phyloP scores from a whole-genome alignment of 2,888 invertebrate species.

The Xylocampa areola region DNA sequence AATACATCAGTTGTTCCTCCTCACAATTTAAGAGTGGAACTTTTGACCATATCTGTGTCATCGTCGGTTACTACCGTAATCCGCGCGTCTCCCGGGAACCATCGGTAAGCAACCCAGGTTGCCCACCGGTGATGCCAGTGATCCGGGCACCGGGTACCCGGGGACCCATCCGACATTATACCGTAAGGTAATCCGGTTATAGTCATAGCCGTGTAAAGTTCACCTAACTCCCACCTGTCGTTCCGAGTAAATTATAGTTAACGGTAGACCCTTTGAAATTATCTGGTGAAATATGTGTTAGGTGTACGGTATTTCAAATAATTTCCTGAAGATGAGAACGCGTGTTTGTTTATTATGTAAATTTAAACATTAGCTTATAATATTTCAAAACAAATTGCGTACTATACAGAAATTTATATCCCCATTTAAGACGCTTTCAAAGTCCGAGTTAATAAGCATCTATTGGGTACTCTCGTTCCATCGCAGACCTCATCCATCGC shows the following conservation, averaged over 20 bases:
- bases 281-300: conserved; percentile 23
- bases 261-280: conserved; percentile 16
- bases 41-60: conserved; percentile 4
- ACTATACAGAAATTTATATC: no score
- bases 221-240: conserved; percentile 37
- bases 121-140: conserved; percentile 3
- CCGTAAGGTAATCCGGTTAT: conserved; percentile 30
- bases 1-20: not conserved
- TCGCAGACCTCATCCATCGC: no score
- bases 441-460: no score
- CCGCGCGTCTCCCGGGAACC: conserved; percentile 30
- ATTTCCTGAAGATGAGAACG: no score
- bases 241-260: conserved; percentile 31
- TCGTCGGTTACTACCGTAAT: conserved; percentile 15
- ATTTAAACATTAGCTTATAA: no score
- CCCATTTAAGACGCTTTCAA: no score
- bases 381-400: no score
- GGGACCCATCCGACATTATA: conserved; percentile 9
- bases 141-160: conserved; percentile 3
- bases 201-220: conserved; percentile 35
- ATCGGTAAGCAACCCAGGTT: conserved; percentile 30
- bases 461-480: no score
- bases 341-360: no score
- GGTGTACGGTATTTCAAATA: no score
- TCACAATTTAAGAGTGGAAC: not conserved